These are phyloP conservation scores for Goniozus legneri DNA, from an alignment of 1,140 invertebrate genomes.

Conservation along the genomic window DNA sequence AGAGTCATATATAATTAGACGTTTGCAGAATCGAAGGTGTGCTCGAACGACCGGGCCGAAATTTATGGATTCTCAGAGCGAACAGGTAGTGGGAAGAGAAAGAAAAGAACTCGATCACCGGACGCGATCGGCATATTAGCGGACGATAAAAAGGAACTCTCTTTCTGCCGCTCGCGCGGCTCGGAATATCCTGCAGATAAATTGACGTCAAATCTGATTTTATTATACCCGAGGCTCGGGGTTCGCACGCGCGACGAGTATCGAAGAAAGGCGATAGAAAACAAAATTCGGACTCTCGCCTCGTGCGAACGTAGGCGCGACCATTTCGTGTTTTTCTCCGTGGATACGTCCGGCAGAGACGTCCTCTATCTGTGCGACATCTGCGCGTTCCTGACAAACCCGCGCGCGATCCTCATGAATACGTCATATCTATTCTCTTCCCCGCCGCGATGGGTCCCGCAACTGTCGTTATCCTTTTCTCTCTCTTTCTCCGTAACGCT, in stretches of 20 bases:
- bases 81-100: no score
- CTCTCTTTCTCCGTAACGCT: conserved; percentile 6
- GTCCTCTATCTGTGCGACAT: conserved; percentile 41
- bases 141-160: no score
- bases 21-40: no score
- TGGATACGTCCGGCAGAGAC: conserved; percentile 29
- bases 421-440: conserved; percentile 45
- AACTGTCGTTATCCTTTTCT: no score
- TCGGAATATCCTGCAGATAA: conserved; percentile 45
- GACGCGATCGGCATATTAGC: no score
- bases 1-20: no score
- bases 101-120: no score
- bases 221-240: conserved; percentile 30
- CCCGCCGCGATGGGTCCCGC: no score
- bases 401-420: conserved; percentile 43
- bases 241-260: conserved; percentile 22
- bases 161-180: conserved; percentile 13
- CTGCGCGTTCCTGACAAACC: conserved; percentile 42
- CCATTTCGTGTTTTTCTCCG: conserved; percentile 49
- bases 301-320: conserved; percentile 44
- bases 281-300: conserved; percentile 52
- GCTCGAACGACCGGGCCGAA: no score
- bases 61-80: no score
- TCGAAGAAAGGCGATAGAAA: conserved; percentile 51
- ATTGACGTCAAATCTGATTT: conserved; percentile 51